Percentiles rank a stretch among this genome's conserved stretches.
Conservation (phyloP, 2,797 vertebrate genomes). For the Pseudomugil tenellus region DNA sequence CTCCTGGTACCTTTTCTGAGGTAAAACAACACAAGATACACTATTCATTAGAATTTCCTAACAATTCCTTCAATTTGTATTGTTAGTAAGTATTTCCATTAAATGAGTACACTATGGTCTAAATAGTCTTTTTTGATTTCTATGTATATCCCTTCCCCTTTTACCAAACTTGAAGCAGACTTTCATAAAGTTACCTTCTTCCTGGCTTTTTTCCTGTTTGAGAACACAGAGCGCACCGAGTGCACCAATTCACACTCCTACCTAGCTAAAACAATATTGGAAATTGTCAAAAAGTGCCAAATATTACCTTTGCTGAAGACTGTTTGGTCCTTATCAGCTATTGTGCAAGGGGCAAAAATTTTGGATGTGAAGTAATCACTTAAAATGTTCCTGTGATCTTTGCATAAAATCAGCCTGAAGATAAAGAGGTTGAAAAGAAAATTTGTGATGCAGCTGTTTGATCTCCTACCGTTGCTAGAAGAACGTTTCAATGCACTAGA, state of each 20-base stretch:
- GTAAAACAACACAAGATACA: slow-evolving; percentile 66
- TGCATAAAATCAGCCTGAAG: not conserved
- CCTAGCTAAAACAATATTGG: not conserved
- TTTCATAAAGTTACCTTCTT: not conserved
- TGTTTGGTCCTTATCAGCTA: not conserved
- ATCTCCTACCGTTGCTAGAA: not conserved
- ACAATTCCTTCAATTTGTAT: no score
- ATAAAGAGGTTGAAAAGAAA: not conserved
- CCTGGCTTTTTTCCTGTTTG: not conserved
- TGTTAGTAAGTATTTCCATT: not conserved
- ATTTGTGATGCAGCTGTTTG: not conserved
- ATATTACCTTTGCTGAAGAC: not conserved
- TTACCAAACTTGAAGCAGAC: not conserved
- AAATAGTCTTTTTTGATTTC: not conserved
- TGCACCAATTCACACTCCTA: no score
- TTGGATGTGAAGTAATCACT: not conserved
- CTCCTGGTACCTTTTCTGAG: slow-evolving; percentile 91
- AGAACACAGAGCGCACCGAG: no score
- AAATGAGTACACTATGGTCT: no score
- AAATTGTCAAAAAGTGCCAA: not conserved
- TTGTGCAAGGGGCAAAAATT: not conserved
- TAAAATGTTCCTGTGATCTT: not conserved
- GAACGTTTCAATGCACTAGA: not conserved
- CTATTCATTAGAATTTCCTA: no score
- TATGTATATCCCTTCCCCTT: not conserved